Percentiles rank a stretch among this genome's conserved stretches.
phyloP scores from a whole-genome alignment of 2,113 vertebrate species.

The Brachypteracias leptosomus region DNA sequence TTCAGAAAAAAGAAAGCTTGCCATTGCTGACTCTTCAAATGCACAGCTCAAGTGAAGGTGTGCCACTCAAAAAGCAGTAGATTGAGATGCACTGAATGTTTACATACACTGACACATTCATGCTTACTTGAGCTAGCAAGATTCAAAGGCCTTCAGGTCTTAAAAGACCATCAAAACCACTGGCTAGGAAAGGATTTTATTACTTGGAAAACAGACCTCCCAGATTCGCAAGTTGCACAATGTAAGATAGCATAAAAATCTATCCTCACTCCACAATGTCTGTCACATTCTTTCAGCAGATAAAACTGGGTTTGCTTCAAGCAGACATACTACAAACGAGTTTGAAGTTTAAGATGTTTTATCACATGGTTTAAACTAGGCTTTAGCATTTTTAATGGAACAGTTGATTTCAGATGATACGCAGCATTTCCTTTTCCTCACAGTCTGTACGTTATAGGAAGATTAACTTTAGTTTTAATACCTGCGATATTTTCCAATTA shows the following conservation, averaged over 20 bases:
- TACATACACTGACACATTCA: neutral
- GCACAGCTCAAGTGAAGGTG: neutral
- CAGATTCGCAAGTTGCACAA: neutral
- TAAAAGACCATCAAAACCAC: neutral
- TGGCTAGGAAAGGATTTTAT: neutral
- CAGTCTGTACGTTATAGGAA: neutral
- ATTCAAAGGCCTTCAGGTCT: neutral
- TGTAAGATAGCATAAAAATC: neutral
- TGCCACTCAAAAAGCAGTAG: neutral
- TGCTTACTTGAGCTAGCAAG: neutral
- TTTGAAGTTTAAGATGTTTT: neutral
- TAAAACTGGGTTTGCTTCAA: neutral
- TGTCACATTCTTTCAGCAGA: neutral
- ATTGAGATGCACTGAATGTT: neutral
- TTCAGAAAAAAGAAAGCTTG: neutral
- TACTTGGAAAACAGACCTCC: neutral
- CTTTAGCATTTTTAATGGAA: neutral
- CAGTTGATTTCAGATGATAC: neutral
- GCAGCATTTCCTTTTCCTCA: neutral
- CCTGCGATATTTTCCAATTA: neutral
- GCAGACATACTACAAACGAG: neutral
- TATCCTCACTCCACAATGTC: accelerated
- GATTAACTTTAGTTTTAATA: neutral
- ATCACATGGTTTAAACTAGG: neutral
- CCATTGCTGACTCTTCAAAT: neutral